phyloP scores from a whole-genome alignment of 2,888 invertebrate genomes.

The Thera britannica region DNA sequence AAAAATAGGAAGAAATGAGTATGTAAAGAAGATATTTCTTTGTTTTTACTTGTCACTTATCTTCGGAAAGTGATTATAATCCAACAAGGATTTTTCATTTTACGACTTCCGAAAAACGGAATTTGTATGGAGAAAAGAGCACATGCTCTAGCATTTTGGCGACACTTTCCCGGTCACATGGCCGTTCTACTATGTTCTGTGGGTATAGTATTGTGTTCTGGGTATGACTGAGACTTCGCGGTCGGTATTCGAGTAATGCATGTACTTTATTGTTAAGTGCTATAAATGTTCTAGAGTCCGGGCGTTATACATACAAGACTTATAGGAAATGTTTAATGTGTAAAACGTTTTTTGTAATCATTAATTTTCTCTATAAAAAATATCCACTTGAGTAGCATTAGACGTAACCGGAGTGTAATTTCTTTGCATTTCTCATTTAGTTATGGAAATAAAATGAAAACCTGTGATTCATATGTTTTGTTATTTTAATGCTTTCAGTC shows the following conservation, averaged over 20 bases:
- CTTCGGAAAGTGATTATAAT: too few species aligned
- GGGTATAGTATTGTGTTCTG: constrained; percentile 48
- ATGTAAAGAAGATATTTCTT: too few species aligned
- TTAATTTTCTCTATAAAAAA: constrained; percentile 76
- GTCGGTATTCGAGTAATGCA: constrained; percentile 63
- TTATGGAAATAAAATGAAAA: constrained; percentile 79
- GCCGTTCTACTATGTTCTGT: too few species aligned
- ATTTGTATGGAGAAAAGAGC: too few species aligned
- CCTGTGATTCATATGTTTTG: constrained; percentile 81
- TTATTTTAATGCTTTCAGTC: constrained; percentile 48
- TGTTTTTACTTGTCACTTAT: too few species aligned
- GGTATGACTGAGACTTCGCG: constrained; percentile 61
- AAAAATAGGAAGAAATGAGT: too few species aligned
- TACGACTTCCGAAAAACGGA: too few species aligned
- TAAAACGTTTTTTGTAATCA: constrained; percentile 82
- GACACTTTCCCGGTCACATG: too few species aligned
- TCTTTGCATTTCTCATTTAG: constrained; percentile 83
- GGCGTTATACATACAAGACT: constrained; percentile 81
- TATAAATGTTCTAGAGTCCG: constrained; percentile 72
- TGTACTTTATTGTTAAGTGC: constrained; percentile 76
- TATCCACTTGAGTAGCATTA: constrained; percentile 78
- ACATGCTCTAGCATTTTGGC: too few species aligned
- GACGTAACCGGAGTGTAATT: constrained; percentile 80
- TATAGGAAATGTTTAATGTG: constrained; percentile 83
- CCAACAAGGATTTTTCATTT: too few species aligned